Percentiles rank a stretch among this genome's conserved stretches.
Conservation (phyloP, 2,113 vertebrate genomes). For the Upupa epops region DNA sequence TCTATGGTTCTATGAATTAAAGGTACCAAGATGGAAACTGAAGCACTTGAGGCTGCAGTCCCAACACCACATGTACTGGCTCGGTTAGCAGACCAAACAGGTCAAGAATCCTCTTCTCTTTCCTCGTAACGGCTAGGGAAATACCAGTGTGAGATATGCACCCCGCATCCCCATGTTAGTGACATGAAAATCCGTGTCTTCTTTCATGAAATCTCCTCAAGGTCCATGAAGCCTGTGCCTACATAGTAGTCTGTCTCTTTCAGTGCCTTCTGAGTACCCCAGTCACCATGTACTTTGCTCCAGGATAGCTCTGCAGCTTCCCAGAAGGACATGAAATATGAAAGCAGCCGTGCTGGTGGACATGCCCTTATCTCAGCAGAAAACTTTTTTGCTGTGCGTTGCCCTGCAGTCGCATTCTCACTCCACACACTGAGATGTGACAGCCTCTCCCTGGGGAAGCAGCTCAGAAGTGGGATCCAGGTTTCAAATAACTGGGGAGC, state of each 20-base stretch:
- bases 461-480: neutral
- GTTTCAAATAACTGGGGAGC: neutral
- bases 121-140: neutral
- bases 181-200: neutral
- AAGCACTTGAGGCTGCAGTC: neutral
- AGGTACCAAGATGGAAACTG: neutral
- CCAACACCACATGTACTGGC: neutral
- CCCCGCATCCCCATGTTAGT: neutral
- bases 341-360: neutral
- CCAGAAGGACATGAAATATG: neutral
- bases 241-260: neutral
- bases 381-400: rapidly evolving
- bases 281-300: neutral
- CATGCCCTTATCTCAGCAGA: neutral
- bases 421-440: rapidly evolving
- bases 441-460: neutral
- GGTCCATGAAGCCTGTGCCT: neutral
- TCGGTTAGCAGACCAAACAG: neutral
- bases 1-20: too few species aligned
- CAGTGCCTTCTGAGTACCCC: neutral
- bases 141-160: neutral
- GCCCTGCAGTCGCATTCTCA: rapidly evolving
- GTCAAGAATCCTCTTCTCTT: neutral
- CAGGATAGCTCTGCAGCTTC: neutral
- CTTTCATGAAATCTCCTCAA: neutral